Evolutionary conservation across 2,888 invertebrate species (phyloP).

Genomic region (Heliothis peltigera): DNA sequence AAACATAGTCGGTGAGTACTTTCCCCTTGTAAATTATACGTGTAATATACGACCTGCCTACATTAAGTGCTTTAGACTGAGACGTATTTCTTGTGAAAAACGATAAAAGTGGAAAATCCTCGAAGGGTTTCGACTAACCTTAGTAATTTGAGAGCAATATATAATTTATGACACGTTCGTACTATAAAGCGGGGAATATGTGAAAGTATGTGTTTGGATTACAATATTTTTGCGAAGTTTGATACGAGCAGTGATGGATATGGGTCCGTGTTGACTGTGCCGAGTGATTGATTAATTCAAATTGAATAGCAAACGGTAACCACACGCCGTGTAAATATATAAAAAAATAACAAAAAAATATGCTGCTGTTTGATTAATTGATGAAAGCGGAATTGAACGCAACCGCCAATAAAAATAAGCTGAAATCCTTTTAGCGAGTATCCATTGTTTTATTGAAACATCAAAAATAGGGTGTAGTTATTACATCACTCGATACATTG

Average conservation of each 20-base stretch:
- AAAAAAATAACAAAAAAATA: conserved; percentile 2
- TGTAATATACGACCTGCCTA: conserved; percentile 74
- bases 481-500: background rate
- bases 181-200: conserved; percentile 42
- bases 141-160: conserved; percentile 62
- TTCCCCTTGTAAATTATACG: conserved; percentile 85
- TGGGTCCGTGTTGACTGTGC: conserved; percentile 30
- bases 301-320: conserved; percentile 27
- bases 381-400: conserved; percentile 2
- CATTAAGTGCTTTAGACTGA: conserved; percentile 66
- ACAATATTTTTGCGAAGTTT: conserved; percentile 37
- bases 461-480: background rate
- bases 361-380: conserved; percentile 11
- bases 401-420: background rate
- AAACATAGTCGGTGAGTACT: conserved; percentile 83
- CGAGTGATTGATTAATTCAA: conserved; percentile 38
- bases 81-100: conserved; percentile 76
- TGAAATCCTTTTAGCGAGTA: background rate
- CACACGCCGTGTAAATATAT: conserved; percentile 1
- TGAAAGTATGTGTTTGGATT: conserved; percentile 41
- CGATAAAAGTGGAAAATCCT: conserved; percentile 78
- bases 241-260: conserved; percentile 32
- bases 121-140: conserved; percentile 65
- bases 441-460: background rate
- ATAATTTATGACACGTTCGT: conserved; percentile 60